Base-by-base conservation (phyloP, 2,888 invertebrate genomes). In the Eulithis prunata region DNA sequence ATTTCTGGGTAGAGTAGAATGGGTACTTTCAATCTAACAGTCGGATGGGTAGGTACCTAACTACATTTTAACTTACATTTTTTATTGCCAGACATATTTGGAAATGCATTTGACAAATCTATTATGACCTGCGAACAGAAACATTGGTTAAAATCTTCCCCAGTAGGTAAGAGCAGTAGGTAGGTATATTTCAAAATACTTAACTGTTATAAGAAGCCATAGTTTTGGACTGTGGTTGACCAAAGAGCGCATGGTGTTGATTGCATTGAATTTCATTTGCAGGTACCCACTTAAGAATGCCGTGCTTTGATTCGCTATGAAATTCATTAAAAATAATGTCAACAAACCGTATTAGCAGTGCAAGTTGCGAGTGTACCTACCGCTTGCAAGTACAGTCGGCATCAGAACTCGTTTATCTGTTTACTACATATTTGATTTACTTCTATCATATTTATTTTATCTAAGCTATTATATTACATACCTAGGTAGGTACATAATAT, bases 251-350 rank as follows among this genome's bases (percentile, higher is more conserved):
- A 85, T 85, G 79, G 68, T 79, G 68, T 59, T 70, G 74, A 77
- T 75, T 74, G 71, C 61, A 73, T 64, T 38, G 1, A 65, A 72
- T 66, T 72, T 68, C 70, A 69, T 75, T 5, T 43, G 41, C 32
- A 32, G 32, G 32, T 55, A 36, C 36, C 36, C 36, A 13, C 32
- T 66, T 61, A 57, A 62, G 58, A 71, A 65, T 68, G 69, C 57
- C 61, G 47, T 68, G 70, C 73, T 68, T 68, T 68, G 84, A 75
- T 79, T 70, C 77, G 88, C 81, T 72, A 64, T 86, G 87, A 76
- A 82, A 87, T 88, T 87, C 83, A 89, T 87, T 81, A 79, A 47
- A 72, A 71, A 77, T 77, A 64, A 76, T 76, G 8, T 21, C 49
- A 10, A 49, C 21, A 49, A 49, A 21, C 3, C 21, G 2, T 49